These are phyloP conservation scores for Acanthurus lineatus DNA, from an alignment of 2,797 vertebrate species.

Conservation along the genomic window DNA sequence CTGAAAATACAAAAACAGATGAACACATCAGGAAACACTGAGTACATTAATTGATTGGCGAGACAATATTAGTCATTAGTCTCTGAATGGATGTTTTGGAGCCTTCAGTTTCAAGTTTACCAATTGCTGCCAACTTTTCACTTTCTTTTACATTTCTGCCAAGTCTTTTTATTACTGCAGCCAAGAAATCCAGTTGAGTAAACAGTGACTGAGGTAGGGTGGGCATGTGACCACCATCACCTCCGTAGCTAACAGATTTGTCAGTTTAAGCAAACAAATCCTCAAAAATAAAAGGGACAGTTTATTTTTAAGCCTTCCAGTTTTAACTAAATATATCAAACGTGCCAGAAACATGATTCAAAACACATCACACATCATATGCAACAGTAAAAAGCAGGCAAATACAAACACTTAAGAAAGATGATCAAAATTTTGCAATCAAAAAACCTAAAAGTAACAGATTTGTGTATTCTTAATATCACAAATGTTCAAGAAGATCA, in stretches of 20 bases:
- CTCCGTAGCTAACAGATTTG: background rate
- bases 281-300: background rate
- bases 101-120: background rate
- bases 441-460: too few species aligned
- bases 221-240: background rate
- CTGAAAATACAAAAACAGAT: constrained; percentile 17
- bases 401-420: background rate
- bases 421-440: background rate
- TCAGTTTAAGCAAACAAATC: background rate
- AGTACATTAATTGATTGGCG: constrained; percentile 17
- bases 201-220: background rate
- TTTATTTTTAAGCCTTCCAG: background rate
- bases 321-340: background rate
- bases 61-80: background rate
- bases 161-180: background rate
- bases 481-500: background rate
- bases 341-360: background rate
- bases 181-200: background rate
- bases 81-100: constrained; percentile 19
- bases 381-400: background rate
- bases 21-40: background rate
- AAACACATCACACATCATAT: background rate
- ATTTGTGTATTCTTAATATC: background rate
- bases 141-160: background rate
- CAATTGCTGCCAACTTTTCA: constrained; percentile 10